phyloP scores from a whole-genome alignment of 1,140 invertebrate genomes.

The Psilanteris sp. region DNA sequence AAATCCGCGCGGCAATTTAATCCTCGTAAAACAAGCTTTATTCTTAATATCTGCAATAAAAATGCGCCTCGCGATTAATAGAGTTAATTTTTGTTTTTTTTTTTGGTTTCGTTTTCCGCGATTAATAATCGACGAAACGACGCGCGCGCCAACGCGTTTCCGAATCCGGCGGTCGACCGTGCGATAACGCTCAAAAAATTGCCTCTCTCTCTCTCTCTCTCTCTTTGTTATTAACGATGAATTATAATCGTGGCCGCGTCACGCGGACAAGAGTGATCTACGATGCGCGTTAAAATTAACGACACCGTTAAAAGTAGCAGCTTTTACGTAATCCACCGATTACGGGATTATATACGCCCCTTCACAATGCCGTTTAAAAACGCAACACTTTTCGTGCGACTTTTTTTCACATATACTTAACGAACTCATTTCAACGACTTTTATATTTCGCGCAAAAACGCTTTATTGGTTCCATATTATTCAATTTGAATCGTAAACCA shows the following conservation, averaged over 20 bases:
- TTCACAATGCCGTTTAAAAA: no score
- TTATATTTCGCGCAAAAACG: no score
- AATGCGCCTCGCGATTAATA: constrained; percentile 24
- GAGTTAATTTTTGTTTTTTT: no score
- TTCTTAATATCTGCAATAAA: constrained; percentile 21
- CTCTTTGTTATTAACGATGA: constrained; percentile 32
- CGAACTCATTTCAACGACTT: no score
- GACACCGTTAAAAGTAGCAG: constrained; percentile 36
- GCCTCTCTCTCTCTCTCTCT: no score
- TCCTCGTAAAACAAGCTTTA: constrained; percentile 17
- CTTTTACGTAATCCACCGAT: constrained; percentile 55
- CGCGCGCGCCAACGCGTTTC: constrained; percentile 10
- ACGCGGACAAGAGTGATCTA: constrained; percentile 18
- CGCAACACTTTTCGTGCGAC: no score
- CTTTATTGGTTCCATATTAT: no score
- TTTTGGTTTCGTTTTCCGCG: constrained; percentile 4
- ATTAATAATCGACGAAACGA: constrained; percentile 36
- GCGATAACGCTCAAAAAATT: constrained; percentile 9
- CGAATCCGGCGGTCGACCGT: constrained; percentile 7
- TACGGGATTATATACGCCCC: constrained; percentile 14
- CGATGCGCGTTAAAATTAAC: constrained; percentile 37
- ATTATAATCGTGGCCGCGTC: constrained; percentile 23
- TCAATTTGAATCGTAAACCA: no score
- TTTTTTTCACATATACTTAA: no score
- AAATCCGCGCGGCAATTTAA: constrained; percentile 14